Evolutionary conservation across 2,888 invertebrate genomes (phyloP), one percentile per base, ranked within the genome.

Genomic region (Teleogryllus oceanicus): DNA sequence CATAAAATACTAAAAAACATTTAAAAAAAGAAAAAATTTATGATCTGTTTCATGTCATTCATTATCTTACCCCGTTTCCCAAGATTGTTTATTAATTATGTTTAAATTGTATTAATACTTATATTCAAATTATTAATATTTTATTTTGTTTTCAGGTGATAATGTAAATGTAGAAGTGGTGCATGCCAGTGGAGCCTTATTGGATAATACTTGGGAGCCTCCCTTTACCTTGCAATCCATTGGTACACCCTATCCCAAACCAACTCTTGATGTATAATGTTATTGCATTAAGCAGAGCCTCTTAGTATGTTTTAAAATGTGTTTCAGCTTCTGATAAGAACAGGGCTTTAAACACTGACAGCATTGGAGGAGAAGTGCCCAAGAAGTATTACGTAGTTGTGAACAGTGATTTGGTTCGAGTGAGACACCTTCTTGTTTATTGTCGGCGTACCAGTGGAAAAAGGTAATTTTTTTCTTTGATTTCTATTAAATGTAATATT

Each of bases 401-500:
- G 78, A 94, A 94, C 85, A 92, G 93, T 85, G 94, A 94, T 83
- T 88, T 94, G 84, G 90, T 94, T 18, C 89, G 93, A 83, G 89
- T 94, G 24, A 91, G 94, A 82, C 95, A 94, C 86, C 87, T 96
- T 80, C 88, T 95, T 80, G 90, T 95, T 21, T 95, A 94, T 85
- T 80, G 86, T 85, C 84, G 77, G 18, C 77, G 13, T 77, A n/a
- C 77, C 11, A 50, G n/a, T 62, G 62, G 62, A 12, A 78, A 79
- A 62, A 80, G 74, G 49, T 79, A 49, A 79, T 21, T 75, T 77
- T 79, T 76, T 21, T 1, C 8, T 5, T 37, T 37, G 37, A 37
- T 37, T 37, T 37, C 37, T 8, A 8, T 37, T 37, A 37, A 37
- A 37, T 37, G 5, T 37, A 37, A 37, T 37, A 37, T 37, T 37